A percentile compares a stretch with the other conserved stretches of the same genome.
Evolutionary conservation across 2,113 vertebrate genomes (phyloP).

Genomic region (Laticauda laticaudata): DNA sequence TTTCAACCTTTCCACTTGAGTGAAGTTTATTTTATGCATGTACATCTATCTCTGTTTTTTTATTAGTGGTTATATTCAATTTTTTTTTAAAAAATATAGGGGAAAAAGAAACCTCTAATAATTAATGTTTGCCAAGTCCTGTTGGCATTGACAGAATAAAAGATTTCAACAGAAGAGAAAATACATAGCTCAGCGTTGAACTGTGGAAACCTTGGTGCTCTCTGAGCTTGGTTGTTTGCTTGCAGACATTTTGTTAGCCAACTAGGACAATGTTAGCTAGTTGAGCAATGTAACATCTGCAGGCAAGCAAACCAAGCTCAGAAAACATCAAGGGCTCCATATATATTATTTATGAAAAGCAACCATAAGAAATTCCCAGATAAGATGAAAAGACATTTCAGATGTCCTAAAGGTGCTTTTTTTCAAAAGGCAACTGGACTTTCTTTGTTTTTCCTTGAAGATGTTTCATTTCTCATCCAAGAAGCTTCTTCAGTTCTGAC

Average conservation of each 20-base stretch:
- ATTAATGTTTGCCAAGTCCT: background rate
- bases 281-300: background rate
- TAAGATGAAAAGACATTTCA: background rate
- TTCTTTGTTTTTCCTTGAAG: too few species aligned
- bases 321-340: background rate
- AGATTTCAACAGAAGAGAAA: background rate
- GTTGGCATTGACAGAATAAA: background rate
- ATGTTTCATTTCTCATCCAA: too few species aligned
- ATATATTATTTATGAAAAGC: background rate
- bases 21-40: background rate
- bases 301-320: background rate
- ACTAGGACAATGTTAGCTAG: background rate
- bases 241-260: background rate
- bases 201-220: background rate
- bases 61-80: background rate
- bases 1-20: background rate
- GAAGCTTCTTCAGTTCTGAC: too few species aligned
- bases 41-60: background rate
- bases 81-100: background rate
- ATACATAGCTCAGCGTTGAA: background rate
- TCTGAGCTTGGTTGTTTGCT: background rate
- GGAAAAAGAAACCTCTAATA: background rate
- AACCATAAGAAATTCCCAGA: background rate
- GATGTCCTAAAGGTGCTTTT: background rate
- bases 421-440: too few species aligned